These are phyloP conservation scores for Dendropsophus ebraccatus DNA, from an alignment of 2,113 vertebrate genomes.

Conservation along the genomic window DNA sequence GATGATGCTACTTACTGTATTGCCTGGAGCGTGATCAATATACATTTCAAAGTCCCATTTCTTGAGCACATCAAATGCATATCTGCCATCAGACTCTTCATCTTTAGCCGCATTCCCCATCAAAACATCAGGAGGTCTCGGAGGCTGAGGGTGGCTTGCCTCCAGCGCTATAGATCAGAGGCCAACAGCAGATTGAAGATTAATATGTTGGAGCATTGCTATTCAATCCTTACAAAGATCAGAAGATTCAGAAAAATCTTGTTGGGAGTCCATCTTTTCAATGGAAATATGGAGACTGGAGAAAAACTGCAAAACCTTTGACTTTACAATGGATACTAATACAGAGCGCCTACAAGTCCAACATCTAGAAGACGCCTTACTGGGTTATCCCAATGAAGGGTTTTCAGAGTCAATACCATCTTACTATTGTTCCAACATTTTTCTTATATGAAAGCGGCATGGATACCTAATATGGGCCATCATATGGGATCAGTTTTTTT, in stretches of 20 bases:
- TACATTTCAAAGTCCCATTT: slow-evolving; percentile 31
- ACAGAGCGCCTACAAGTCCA: not conserved
- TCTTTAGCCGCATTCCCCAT: not conserved
- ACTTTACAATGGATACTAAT: not conserved
- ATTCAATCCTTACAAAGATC: slow-evolving; percentile 31
- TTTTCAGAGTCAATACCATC: no score
- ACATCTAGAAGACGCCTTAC: not conserved
- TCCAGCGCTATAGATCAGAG: slow-evolving; percentile 11
- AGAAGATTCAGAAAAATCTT: not conserved
- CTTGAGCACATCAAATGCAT: slow-evolving; percentile 8
- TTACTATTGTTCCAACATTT: no score
- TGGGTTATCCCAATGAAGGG: not conserved
- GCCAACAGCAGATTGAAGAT: slow-evolving; percentile 12
- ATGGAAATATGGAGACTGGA: not conserved
- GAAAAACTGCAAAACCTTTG: not conserved
- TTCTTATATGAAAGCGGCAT: no score
- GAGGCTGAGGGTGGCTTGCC: not conserved
- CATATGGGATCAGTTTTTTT: no score
- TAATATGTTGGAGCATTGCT: slow-evolving; percentile 5
- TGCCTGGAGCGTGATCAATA: slow-evolving; percentile 33
- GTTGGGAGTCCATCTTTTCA: not conserved
- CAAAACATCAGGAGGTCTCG: not conserved
- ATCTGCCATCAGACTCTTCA: not conserved
- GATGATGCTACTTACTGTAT: not conserved
- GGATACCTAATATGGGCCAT: no score